These are phyloP conservation scores for Ophion costatus DNA, from an alignment of 2,888 invertebrate genomes.

Conservation along the genomic window DNA sequence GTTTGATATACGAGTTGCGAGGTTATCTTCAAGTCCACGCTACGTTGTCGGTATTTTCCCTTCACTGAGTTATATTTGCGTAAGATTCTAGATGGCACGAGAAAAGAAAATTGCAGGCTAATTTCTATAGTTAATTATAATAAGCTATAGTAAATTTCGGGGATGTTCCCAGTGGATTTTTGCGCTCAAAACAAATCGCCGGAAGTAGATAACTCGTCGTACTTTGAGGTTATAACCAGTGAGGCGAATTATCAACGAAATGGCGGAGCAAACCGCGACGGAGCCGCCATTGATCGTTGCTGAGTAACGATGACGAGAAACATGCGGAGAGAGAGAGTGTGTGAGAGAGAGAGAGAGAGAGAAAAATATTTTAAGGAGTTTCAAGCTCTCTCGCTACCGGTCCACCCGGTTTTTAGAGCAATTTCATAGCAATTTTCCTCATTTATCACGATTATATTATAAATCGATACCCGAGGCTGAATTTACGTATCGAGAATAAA, in stretches of 20 bases:
- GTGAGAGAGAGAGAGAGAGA: constrained; percentile 44
- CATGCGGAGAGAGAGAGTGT: constrained; percentile 45
- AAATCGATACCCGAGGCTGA: constrained; percentile 74
- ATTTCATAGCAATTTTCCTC: constrained; percentile 83
- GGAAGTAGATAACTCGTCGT: constrained; percentile 11
- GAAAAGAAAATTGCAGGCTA: not conserved
- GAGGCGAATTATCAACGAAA: constrained; percentile 78
- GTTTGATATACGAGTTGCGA: too few relatives aligned
- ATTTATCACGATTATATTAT: constrained; percentile 80
- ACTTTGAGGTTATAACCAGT: constrained; percentile 41
- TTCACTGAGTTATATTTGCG: not conserved
- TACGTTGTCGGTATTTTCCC: not conserved
- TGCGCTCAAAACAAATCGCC: constrained; percentile 15
- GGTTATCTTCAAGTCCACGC: not conserved
- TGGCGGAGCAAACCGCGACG: constrained; percentile 78
- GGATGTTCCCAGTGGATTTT: constrained; percentile 44
- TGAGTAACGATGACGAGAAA: constrained; percentile 44
- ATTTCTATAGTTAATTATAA: too few relatives aligned
- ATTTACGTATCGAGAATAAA: constrained; percentile 62
- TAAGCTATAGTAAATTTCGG: constrained; percentile 27
- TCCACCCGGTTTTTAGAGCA: constrained; percentile 78
- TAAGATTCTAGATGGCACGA: not conserved
- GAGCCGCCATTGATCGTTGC: constrained; percentile 74
- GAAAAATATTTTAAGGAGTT: constrained; percentile 32
- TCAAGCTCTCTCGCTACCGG: constrained; percentile 65